Evolutionary conservation across 2,113 vertebrate species (phyloP), one percentile per base, ranked within the genome.

Genomic region (Pseudopipra pipra): DNA sequence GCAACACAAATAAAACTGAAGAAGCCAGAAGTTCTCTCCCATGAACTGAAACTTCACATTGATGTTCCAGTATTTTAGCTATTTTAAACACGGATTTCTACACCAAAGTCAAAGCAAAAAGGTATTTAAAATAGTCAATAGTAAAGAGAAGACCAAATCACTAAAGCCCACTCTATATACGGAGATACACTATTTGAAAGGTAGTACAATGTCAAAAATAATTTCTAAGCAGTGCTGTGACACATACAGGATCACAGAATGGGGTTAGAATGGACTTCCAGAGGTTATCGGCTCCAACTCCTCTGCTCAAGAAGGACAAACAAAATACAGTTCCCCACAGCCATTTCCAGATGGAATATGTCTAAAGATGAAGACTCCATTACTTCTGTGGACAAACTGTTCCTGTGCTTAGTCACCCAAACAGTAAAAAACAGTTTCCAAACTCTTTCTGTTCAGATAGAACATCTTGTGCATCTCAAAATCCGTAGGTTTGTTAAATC

Each of bases 291-390:
- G 11, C 23, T 55, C 30, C 67, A 91, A 18, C 5, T 6, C 2
- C 23, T 37, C 27, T 54, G 55, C 39, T 55, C 68, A 70, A 65
- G 30, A 25, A 54, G 35, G 12, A 11, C 21, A n/a, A 71, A 8
- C 0, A 1, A 56, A 77, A 62, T 23, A 19, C 58, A 51, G 22
- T 8, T 58, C 31, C 31, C 39, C 49, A 58, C 37, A 43, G 7
- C 19, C 0, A 0, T 27, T 14, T 33, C 54, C 46, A 35, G 28
- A 41, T 0, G 0, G 25, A 54, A 12, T 49, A 16, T 55, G 1
- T 24, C 33, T 51, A 12, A 73, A 14, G 12, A 52, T 5, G 14
- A 21, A 68, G 20, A 76, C 6, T 25, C 61, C 28, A 16, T 5
- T 19, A 65, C 13, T 5, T 27, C 44, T 55, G 33, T 55, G 55